Conservation (phyloP, 2,113 vertebrate genomes). For the Prinia subflava region DNA sequence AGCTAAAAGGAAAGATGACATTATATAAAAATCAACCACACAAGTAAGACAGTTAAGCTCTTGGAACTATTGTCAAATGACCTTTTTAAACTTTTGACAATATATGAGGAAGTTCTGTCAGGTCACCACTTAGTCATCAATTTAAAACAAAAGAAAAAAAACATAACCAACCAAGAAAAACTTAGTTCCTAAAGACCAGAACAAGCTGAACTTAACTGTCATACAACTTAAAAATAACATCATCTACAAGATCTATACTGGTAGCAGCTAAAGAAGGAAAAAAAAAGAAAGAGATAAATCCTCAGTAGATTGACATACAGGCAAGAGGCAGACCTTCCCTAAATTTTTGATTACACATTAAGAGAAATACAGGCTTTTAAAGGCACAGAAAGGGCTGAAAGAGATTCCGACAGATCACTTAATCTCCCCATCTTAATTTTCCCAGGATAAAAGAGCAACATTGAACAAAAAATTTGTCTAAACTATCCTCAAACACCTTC, state of each 20-base stretch:
- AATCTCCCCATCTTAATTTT: not conserved
- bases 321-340: not conserved
- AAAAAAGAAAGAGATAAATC: not conserved
- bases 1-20: constrained; percentile 1
- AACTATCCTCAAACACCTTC: not conserved
- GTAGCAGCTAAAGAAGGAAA: not conserved
- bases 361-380: not conserved
- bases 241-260: not conserved
- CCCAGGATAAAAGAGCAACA: not conserved
- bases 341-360: not conserved
- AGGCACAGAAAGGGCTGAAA: not conserved
- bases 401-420: not conserved
- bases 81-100: not conserved
- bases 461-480: not conserved
- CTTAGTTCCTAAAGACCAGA: not conserved
- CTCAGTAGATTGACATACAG: not conserved
- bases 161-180: not conserved
- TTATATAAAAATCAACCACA: not conserved
- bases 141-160: not conserved
- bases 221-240: not conserved
- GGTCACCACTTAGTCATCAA: not conserved
- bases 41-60: not conserved
- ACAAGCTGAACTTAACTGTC: not conserved
- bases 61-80: not conserved
- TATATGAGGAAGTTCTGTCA: not conserved